Percentiles rank a stretch among this genome's conserved stretches.
Conservation (phyloP, 2,797 vertebrate genomes). For the Crocodylus rhombifer region DNA sequence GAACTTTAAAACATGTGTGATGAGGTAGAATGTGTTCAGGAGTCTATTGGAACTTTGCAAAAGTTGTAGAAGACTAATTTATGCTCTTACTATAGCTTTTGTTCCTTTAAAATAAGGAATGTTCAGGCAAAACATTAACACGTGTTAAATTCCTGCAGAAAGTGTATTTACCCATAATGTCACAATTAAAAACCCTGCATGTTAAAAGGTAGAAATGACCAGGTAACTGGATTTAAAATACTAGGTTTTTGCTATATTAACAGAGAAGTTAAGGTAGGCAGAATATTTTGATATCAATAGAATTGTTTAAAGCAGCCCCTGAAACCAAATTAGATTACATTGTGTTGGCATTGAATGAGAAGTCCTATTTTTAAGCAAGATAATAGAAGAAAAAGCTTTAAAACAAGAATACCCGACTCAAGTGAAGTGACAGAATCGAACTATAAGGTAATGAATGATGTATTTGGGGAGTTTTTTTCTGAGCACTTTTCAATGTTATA, state of each 20-base stretch:
- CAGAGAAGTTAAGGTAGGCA: neutral
- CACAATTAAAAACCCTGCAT: neutral
- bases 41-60: neutral
- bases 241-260: neutral
- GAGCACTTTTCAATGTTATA: neutral
- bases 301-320: neutral
- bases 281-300: neutral
- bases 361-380: neutral
- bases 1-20: neutral
- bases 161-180: neutral
- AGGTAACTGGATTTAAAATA: neutral
- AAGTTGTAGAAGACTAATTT: neutral
- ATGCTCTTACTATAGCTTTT: fast-evolving
- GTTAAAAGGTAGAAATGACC: neutral
- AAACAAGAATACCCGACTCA: neutral
- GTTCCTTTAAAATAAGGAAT: neutral
- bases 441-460: neutral
- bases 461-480: neutral
- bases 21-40: neutral
- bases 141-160: neutral
- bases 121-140: neutral
- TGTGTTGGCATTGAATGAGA: neutral
- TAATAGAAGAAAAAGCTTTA: neutral
- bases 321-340: neutral
- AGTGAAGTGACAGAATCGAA: neutral